Evolutionary conservation across 2,888 invertebrate genomes (phyloP), one percentile per base, ranked within the genome.

Genomic region (Macroteleia sp.): DNA sequence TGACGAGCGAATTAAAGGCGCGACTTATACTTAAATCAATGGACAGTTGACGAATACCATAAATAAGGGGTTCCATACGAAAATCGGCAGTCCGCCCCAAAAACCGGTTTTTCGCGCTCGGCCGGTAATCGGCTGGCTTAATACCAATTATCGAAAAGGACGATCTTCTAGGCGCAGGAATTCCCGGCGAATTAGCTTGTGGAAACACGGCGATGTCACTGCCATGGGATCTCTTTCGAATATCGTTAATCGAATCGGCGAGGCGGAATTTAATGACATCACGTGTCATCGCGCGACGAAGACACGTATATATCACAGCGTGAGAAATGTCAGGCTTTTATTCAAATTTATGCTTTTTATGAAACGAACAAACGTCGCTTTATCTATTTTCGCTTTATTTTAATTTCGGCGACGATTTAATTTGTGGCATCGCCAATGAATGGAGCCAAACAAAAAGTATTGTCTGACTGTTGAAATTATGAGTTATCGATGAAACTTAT

Each of bases 181-280:
- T 77, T 67, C 62, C 62, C 71, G 77, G 73, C 73, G 73, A 78
- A 78, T 74, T 73, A 74, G 73, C 74, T 42, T 48, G 77, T 62
- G 67, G 71, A 71, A 77, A 71, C 67, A 48, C 61, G 61, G 14
- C 77, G 61, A 73, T 77, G 77, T 78, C 77, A 73, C 77, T 73
- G 73, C 73, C 78, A 73, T 22, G 61, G 62, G 56, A 57, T 69
- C 74, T 74, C 62, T 44, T 39, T 59, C 61, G 67, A 48, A 44
- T 67, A 74, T 67, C 74, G 59, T 66, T 70, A 75, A 79, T 79
- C 78, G 78, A 79, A 79, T 79, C 78, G 78, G 52, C 75, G 66
- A 75, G 70, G 78, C 59, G 75, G 70, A 75, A 79, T 79, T 79
- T 79, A 79, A 75, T 79, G 78, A 75, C 74, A 75, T 79, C 74